These are phyloP conservation scores for Dolichotis patagonum DNA, from an alignment of 2,113 vertebrate species.

Conservation along the genomic window DNA sequence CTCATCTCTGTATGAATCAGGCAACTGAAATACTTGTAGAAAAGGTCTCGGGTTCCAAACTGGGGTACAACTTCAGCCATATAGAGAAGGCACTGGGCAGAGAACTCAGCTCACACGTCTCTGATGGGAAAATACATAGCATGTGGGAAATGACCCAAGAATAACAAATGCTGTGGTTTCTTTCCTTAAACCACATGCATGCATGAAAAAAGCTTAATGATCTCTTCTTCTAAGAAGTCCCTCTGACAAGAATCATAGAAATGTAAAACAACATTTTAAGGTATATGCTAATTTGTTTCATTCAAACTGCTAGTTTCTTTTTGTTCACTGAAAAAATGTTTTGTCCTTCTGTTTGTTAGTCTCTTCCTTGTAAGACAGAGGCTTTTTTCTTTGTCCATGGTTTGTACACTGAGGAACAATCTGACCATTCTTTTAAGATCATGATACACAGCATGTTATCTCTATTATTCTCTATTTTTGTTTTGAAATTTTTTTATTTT, in stretches of 20 bases:
- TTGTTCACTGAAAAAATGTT: background rate
- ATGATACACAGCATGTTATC: too few relatives aligned
- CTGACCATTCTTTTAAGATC: background rate
- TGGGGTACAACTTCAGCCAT: background rate
- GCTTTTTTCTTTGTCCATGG: background rate
- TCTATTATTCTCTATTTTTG: background rate
- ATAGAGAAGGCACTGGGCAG: too few relatives aligned
- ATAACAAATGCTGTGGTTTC: background rate
- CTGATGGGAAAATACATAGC: background rate
- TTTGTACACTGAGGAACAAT: background rate
- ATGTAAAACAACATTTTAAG: background rate
- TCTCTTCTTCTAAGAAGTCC: background rate
- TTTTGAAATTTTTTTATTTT: background rate
- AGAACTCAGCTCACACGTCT: background rate
- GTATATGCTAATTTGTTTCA: background rate
- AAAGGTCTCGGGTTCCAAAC: background rate
- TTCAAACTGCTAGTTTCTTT: background rate
- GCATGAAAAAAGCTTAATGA: background rate
- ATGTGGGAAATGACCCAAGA: slow-evolving; percentile 9
- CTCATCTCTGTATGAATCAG: background rate
- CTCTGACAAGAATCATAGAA: background rate
- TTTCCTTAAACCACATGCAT: background rate
- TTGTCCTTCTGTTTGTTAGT: background rate
- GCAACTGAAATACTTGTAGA: background rate
- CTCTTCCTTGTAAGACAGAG: background rate